These are phyloP conservation scores for Ephestia elutella DNA, from an alignment of 1,140 invertebrate species.

Conservation along the genomic window DNA sequence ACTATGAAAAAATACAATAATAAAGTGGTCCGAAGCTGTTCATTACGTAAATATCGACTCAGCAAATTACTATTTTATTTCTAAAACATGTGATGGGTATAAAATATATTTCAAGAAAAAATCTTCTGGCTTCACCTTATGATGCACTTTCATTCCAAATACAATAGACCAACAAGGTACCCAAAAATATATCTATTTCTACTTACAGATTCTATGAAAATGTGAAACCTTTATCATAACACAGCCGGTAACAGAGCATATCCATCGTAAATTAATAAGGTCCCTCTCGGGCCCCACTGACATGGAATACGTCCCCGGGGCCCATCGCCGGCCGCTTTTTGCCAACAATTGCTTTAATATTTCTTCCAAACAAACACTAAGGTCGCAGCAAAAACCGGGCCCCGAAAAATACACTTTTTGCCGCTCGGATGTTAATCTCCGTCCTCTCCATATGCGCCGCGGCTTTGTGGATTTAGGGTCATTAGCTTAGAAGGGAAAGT, in stretches of 20 bases:
- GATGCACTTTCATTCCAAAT: too few species aligned
- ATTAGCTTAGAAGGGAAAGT: neutral
- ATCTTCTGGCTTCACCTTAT: too few species aligned
- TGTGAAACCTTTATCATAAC: too few species aligned
- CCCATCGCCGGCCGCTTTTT: neutral
- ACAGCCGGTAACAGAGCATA: neutral
- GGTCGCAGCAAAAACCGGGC: neutral
- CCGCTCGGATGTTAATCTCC: neutral
- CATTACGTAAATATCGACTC: too few species aligned
- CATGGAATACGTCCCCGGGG: neutral
- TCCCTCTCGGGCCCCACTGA: neutral
- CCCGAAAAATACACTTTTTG: neutral
- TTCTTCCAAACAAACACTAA: slow-evolving; percentile 2
- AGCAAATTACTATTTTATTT: too few species aligned
- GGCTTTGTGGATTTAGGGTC: neutral
- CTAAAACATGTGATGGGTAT: too few species aligned
- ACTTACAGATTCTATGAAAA: too few species aligned
- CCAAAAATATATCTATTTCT: too few species aligned
- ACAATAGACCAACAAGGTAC: too few species aligned
- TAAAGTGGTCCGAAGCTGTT: too few species aligned
- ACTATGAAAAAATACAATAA: too few species aligned
- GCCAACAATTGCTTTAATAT: neutral
- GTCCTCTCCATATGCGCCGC: neutral
- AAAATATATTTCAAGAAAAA: too few species aligned
- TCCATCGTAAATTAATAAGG: slow-evolving; percentile 4